Evolutionary conservation across 2,888 invertebrate genomes (phyloP), one percentile per base, ranked within the genome.

Genomic region (Pyrrhosoma nymphula): DNA sequence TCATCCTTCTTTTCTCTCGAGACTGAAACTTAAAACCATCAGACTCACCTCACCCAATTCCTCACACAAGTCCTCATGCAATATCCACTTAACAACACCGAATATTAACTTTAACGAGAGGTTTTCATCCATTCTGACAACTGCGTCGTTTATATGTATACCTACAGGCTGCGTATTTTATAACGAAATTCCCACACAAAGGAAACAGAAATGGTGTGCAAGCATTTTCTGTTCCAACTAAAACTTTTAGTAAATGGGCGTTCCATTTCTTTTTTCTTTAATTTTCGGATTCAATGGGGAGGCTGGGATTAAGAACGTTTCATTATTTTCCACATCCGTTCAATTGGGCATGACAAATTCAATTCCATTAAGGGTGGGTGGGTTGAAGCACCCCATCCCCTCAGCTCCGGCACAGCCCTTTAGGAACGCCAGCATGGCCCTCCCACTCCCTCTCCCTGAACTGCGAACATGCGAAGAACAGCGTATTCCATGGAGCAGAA

Each of bases 301-400:
- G n/a, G n/a, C n/a, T n/a, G 12, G 69, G n/a, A 69, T 69, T 69
- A 69, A 69, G n/a, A n/a, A 12, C n/a, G 69, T 26, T 69, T n/a
- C 69, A 69, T 69, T n/a, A 69, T 69, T 69, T 69, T 69, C n/a
- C 69, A n/a, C n/a, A 69, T 69, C 69, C 69, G 69, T 69, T 69
- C 69, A 69, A 69, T 69, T 69, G 69, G 69, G 69, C 60, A 60
- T 69, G 69, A 69, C n/a, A n/a, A 69, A 69, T 69, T 69, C n/a
- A n/a, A 69, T 69, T 69, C 69, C 69, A 69, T 69, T n/a, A 26
- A 60, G 69, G n/a, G 69, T 69, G 20, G 69, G 8, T 69, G 8
- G 69, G 26, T 16, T 0, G 20, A 20, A 8, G 0, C 8, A n/a
- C 4, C n/a, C 69, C 69, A 6, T 10, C n/a, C n/a, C n/a, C 3